Evolutionary conservation across 2,113 vertebrate species (phyloP).

Genomic region (Bubo blakistoni): DNA sequence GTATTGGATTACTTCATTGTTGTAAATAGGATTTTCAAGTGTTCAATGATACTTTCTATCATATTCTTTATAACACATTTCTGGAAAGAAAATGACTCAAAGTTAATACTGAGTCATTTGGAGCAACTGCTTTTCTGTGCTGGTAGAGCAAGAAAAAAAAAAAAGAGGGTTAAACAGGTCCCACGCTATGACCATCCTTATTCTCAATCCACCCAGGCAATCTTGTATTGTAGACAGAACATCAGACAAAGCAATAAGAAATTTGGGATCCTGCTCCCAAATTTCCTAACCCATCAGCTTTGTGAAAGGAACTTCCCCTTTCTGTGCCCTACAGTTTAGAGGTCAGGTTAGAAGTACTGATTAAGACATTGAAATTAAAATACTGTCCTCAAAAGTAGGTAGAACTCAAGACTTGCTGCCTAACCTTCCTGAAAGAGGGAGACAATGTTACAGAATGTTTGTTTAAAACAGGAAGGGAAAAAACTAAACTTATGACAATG

Average conservation of each 20-base stretch:
- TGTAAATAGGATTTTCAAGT: not conserved
- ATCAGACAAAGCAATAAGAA: not conserved
- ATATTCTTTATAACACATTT: not conserved
- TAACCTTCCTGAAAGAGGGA: not conserved
- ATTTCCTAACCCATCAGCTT: not conserved
- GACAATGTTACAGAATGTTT: not conserved
- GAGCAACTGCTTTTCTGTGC: not conserved
- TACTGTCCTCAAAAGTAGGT: not conserved
- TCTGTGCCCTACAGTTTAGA: not conserved
- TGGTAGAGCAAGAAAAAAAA: not conserved
- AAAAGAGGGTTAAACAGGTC: not conserved
- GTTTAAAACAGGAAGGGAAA: not conserved
- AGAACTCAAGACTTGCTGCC: not conserved
- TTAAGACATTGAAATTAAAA: not conserved
- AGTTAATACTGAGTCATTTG: not conserved
- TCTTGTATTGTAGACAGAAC: not conserved
- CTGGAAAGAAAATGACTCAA: not conserved
- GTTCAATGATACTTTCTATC: not conserved
- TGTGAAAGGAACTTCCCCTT: not conserved
- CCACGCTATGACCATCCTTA: not conserved
- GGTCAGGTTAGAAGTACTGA: not conserved
- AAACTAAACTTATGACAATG: not conserved
- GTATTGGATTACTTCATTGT: not conserved
- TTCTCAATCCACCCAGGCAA: not conserved
- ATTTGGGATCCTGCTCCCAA: not conserved